Percentiles rank a stretch among this genome's conserved stretches.
These are phyloP conservation scores for Heterodera schachtii DNA, from an alignment of 1,140 invertebrate genomes.

Conservation along the genomic window DNA sequence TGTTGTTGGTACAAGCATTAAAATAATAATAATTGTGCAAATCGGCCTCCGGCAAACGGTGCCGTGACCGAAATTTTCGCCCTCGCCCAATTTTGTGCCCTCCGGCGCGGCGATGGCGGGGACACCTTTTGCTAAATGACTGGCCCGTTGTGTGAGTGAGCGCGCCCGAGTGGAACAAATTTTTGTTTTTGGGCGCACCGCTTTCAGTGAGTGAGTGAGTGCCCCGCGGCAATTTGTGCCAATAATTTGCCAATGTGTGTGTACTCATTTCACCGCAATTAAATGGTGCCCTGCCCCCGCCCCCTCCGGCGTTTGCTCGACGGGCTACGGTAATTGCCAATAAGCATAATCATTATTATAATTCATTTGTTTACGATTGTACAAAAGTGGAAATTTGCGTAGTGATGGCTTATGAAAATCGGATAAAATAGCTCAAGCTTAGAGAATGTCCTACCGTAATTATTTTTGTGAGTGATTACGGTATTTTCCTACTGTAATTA, in stretches of 20 bases:
- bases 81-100: not conserved
- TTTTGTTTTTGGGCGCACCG: not conserved
- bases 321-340: too few relatives aligned
- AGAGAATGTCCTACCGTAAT: too few relatives aligned
- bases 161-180: slow-evolving; percentile 10
- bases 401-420: too few relatives aligned
- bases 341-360: too few relatives aligned
- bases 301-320: too few relatives aligned
- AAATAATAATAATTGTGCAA: slow-evolving; percentile 26
- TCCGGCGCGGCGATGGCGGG: not conserved
- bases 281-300: not conserved
- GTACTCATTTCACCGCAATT: not conserved
- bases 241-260: not conserved
- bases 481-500: too few relatives aligned
- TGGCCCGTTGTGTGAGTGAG: not conserved
- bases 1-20: not conserved
- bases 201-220: not conserved
- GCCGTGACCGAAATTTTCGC: not conserved
- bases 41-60: not conserved
- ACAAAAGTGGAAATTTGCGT: too few relatives aligned
- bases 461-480: too few relatives aligned
- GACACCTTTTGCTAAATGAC: not conserved
- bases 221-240: too few relatives aligned
- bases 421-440: too few relatives aligned
- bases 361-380: too few relatives aligned